Base-by-base conservation (phyloP, 2,888 invertebrate genomes). In the Leucophenga montana region DNA sequence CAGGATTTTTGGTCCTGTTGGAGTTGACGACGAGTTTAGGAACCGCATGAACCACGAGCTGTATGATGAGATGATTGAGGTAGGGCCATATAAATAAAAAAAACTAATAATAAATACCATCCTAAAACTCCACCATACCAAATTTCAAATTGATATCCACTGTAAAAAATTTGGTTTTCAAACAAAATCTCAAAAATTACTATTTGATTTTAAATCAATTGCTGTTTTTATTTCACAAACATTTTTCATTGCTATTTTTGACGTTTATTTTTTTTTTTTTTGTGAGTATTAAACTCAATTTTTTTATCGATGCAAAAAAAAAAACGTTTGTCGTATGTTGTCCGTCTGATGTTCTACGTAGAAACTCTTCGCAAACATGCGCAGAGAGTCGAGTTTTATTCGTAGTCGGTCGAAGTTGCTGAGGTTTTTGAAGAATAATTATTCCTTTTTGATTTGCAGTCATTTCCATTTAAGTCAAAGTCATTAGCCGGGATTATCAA, bases 131-230 rank as follows among this genome's bases (percentile, higher is more conserved):
- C n/a, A n/a, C n/a, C n/a, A n/a, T n/a, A n/a, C n/a, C n/a, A n/a
- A n/a, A n/a, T n/a, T n/a, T n/a, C n/a, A n/a, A n/a, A n/a, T n/a
- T n/a, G n/a, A n/a, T n/a, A n/a, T n/a, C n/a, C n/a, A n/a, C n/a
- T n/a, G n/a, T n/a, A n/a, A n/a, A n/a, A n/a, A n/a, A n/a, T n/a
- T n/a, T n/a, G n/a, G n/a, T n/a, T n/a, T n/a, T n/a, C n/a, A n/a
- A n/a, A n/a, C n/a, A n/a, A n/a, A n/a, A n/a, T n/a, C n/a, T n/a
- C n/a, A 20, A 31, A 48, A 48, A 50, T 31, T 50, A 31, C 5
- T 5, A 9, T 76, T 71, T 86, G 85, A 86, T 85, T 79, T 85
- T 85, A 61, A 77, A 85, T 85, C 85, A 85, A 75, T 85, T 86
- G 86, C 86, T 77, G 77, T 78, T 77, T 66, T 64, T 46, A 56